Evolutionary conservation across 1,140 invertebrate species (phyloP).

Genomic region (Drosophila equinoxialis): DNA sequence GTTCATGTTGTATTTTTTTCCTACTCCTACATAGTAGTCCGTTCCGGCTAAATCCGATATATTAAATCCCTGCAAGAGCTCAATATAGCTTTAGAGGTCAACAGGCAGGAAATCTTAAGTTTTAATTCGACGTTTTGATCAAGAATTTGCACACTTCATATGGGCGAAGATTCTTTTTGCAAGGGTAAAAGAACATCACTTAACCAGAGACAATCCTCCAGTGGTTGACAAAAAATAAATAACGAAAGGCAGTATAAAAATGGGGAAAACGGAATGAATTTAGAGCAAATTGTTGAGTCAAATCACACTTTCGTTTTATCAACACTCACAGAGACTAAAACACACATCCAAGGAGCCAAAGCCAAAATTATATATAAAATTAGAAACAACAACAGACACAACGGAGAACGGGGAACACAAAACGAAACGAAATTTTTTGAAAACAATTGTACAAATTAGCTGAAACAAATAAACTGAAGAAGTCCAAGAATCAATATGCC

Average conservation of each 20-base stretch:
- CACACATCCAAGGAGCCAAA: not conserved
- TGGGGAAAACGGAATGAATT: no score
- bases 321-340: not conserved
- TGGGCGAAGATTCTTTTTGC: no score
- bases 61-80: no score
- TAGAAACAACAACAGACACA: constrained; percentile 37
- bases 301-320: not conserved
- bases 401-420: constrained; percentile 27
- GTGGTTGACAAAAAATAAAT: constrained; percentile 21
- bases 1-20: no score
- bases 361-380: not conserved
- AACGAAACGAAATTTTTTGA: not conserved
- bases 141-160: no score
- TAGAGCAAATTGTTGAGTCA: not conserved
- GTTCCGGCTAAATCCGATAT: no score
- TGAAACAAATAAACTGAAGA: not conserved
- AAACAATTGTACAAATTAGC: not conserved
- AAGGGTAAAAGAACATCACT: constrained; percentile 18
- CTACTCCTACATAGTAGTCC: no score
- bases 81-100: no score
- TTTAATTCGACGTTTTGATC: no score
- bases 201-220: constrained; percentile 26
- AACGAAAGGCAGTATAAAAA: not conserved
- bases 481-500: constrained; percentile 37
- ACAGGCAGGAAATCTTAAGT: no score